Evolutionary conservation across 2,113 vertebrate genomes (phyloP), one percentile per base, ranked within the genome.

Genomic region (Oreochromis tanganicae): DNA sequence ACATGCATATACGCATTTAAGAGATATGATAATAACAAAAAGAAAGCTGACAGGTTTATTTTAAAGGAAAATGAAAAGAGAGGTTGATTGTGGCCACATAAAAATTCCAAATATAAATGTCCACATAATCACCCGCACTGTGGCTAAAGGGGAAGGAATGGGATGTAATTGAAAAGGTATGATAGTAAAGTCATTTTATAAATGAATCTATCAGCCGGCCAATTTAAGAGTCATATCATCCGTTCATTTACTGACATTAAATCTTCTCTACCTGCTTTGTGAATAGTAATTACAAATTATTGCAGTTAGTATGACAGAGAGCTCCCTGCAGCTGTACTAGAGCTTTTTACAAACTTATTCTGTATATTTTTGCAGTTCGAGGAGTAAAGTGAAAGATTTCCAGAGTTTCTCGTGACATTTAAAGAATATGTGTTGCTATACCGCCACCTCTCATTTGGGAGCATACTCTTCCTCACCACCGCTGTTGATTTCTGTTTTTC

Each of bases 131-230:
- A 48, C 3, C 34, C 1, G 19, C 34, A 32, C 16, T 59, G 34
- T 38, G 79, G 43, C 61, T 84, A n/a, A 66, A 41, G 48, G 36
- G 4, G 52, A 27, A 50, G 38, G 46, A 14, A 29, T 9, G 16
- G 36, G 36, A 13, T 17, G 43, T 81, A 85, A 86, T 75, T 90
- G 85, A 92, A 90, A 81, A 88, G 81, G 57, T 84, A 54, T 84
- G 52, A 61, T 21, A 50, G 55, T 66, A 56, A 84, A 83, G 29
- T 61, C 19, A 34, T 78, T 89, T 61, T 73, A 52, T 56, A 85
- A 88, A 89, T 84, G 16, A 83, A 82, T 88, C 84, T 89, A 86
- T 87, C 83, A 89, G 78, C 63, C 79, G 46, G 46, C 80, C 55
- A 85, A 78, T 88, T 21, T 46, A 68, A 87, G 54, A 87, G 66